Evolutionary conservation across 2,113 vertebrate genomes (phyloP).

Genomic region (Atractosteus spatula): DNA sequence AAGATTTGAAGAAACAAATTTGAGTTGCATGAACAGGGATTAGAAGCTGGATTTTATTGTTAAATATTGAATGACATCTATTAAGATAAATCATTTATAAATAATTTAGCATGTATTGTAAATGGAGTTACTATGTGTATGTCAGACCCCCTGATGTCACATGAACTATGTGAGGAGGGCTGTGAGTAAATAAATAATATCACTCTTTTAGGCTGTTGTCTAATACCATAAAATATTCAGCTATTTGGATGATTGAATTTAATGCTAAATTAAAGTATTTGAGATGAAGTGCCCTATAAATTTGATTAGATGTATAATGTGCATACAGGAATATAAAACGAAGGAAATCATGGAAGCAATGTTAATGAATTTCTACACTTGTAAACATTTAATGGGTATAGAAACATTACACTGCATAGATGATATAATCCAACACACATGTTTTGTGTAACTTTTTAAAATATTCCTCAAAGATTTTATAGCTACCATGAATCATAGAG

Average conservation of each 20-base stretch:
- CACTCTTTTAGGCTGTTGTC: conserved; percentile 48
- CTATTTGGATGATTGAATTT: conserved; percentile 70
- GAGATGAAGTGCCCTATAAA: conserved; percentile 1
- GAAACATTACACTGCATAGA: too few species aligned
- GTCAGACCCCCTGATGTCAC: conserved; percentile 56
- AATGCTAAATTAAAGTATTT: conserved; percentile 59
- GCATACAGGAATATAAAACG: not conserved
- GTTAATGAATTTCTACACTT: not conserved
- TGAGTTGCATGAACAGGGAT: conserved; percentile 33
- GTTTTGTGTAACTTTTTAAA: too few species aligned
- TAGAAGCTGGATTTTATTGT: conserved; percentile 45
- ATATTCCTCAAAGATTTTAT: too few species aligned
- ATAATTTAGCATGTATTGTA: conserved; percentile 58
- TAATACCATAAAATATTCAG: conserved; percentile 73
- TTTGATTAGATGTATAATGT: not conserved
- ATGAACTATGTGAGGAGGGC: conserved; percentile 45
- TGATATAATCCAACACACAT: too few species aligned
- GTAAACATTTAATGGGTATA: not conserved
- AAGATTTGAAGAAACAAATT: conserved; percentile 6
- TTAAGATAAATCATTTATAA: conserved; percentile 71
- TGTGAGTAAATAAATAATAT: conserved; percentile 67
- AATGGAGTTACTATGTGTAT: conserved; percentile 47
- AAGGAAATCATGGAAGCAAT: not conserved
- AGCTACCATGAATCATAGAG: too few species aligned
- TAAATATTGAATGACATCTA: conserved; percentile 57